These are phyloP conservation scores for Eupsilia transversa DNA, from an alignment of 2,888 invertebrate genomes.

Conservation along the genomic window DNA sequence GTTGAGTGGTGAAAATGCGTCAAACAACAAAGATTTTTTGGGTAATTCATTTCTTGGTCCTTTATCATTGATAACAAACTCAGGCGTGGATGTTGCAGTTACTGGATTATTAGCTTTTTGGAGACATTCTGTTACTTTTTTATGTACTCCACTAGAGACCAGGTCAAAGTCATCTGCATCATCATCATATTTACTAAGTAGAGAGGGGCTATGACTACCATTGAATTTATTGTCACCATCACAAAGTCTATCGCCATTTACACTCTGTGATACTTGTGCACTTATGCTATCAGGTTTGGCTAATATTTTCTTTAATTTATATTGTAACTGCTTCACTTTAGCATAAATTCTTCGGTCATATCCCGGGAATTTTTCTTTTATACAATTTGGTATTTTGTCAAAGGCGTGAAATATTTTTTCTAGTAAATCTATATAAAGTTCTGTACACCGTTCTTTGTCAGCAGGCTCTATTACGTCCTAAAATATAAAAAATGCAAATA, in stretches of 20 bases:
- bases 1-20: conserved; percentile 76
- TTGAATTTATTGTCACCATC: conserved; percentile 61
- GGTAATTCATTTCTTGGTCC: conserved; percentile 73
- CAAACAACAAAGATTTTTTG: conserved; percentile 79
- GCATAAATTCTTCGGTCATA: conserved; percentile 90
- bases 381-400: conserved; percentile 91
- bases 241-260: conserved; percentile 50
- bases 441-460: conserved; percentile 83
- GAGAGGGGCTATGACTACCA: conserved; percentile 68
- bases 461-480: conserved; percentile 69
- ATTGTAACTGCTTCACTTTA: conserved; percentile 90
- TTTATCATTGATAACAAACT: conserved; percentile 70
- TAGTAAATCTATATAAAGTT: conserved; percentile 91
- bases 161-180: conserved; percentile 78
- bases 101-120: conserved; percentile 47
- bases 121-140: conserved; percentile 51
- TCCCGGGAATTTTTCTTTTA: conserved; percentile 91
- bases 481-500: conserved; percentile 29
- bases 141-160: conserved; percentile 69
- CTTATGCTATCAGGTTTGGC: conserved; percentile 78
- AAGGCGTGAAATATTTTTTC: conserved; percentile 92
- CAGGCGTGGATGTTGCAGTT: conserved; percentile 78
- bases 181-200: conserved; percentile 69
- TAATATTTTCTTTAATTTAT: conserved; percentile 89
- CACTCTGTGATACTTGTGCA: conserved; percentile 60